Conservation (phyloP, 2,113 vertebrate species). For the Zonotrichia leucophrys region DNA sequence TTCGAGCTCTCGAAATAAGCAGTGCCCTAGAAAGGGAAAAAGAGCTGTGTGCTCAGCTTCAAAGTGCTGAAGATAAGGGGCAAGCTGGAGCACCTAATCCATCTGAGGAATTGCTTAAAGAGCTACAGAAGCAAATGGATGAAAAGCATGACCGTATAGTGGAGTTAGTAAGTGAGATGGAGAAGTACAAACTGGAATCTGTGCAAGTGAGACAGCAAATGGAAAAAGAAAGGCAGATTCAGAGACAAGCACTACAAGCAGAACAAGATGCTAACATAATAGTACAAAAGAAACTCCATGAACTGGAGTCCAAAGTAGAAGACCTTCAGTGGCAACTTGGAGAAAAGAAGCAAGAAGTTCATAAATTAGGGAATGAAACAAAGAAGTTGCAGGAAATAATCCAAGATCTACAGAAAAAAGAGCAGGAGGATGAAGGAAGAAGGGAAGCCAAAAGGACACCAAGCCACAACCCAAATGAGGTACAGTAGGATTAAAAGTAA, state of each 20-base stretch:
- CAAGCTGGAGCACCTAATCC: constrained; percentile 50
- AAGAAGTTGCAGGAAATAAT: constrained; percentile 80
- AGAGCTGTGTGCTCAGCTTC: constrained; percentile 72
- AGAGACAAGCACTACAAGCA: constrained; percentile 72
- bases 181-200: constrained; percentile 84
- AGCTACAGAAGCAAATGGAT: constrained; percentile 85
- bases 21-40: constrained; percentile 80
- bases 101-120: constrained; percentile 78
- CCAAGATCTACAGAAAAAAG: constrained; percentile 69
- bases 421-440: constrained; percentile 57
- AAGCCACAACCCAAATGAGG: constrained; percentile 71
- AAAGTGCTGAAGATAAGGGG: constrained; percentile 40
- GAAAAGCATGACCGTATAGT: constrained; percentile 86
- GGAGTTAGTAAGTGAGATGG: constrained; percentile 83
- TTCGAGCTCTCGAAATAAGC: constrained; percentile 81
- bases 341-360: constrained; percentile 75
- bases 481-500: constrained; percentile 20
- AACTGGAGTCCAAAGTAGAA: constrained; percentile 75
- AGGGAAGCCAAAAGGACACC: constrained; percentile 19
- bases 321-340: constrained; percentile 82
- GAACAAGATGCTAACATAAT: constrained; percentile 81
- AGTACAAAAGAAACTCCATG: constrained; percentile 75
- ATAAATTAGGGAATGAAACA: constrained; percentile 79
- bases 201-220: constrained; percentile 77
- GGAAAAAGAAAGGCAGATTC: constrained; percentile 82